Percentiles rank a stretch among this genome's conserved stretches.
phyloP scores from a whole-genome alignment of 2,797 vertebrate genomes.

The Oreortyx pictus region DNA sequence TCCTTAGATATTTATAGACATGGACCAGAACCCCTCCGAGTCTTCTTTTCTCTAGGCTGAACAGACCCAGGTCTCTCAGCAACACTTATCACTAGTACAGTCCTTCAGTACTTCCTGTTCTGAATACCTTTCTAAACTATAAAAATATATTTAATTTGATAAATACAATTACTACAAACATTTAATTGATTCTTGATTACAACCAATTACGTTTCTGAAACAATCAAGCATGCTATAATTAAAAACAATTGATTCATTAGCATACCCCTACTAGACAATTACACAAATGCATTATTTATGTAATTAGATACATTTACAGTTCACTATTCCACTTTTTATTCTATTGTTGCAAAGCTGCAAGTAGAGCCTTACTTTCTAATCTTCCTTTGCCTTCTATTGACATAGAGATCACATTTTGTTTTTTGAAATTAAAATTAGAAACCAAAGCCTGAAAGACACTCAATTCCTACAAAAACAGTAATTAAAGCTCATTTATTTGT shows the following conservation, averaged over 20 bases:
- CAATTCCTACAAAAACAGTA: conserved; percentile 31
- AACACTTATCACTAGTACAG: background rate
- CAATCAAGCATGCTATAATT: conserved; percentile 81
- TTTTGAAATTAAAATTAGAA: conserved; percentile 35
- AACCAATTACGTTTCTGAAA: conserved; percentile 83
- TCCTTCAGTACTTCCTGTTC: conserved; percentile 13
- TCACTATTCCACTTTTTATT: conserved; percentile 74
- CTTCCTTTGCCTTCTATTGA: conserved; percentile 41
- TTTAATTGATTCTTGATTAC: conserved; percentile 84
- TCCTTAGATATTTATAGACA: no score
- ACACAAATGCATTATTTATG: conserved; percentile 85
- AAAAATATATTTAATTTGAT: conserved; percentile 72
- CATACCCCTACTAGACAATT: conserved; percentile 75
- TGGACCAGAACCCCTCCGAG: no score
- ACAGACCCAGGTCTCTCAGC: no score
- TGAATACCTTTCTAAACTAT: conserved; percentile 27
- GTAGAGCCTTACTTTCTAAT: conserved; percentile 50
- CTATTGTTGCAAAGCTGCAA: conserved; percentile 73
- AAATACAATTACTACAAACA: conserved; percentile 79
- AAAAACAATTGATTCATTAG: conserved; percentile 84
- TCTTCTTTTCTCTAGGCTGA: no score
- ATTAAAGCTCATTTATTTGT: conserved; percentile 55
- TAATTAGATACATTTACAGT: conserved; percentile 79
- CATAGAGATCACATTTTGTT: conserved; percentile 6
- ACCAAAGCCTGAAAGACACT: conserved; percentile 18